Percentiles rank a stretch among this genome's conserved stretches.
Conservation (phyloP, 2,888 invertebrate species). For the Caenorhabditis auriculariae region DNA sequence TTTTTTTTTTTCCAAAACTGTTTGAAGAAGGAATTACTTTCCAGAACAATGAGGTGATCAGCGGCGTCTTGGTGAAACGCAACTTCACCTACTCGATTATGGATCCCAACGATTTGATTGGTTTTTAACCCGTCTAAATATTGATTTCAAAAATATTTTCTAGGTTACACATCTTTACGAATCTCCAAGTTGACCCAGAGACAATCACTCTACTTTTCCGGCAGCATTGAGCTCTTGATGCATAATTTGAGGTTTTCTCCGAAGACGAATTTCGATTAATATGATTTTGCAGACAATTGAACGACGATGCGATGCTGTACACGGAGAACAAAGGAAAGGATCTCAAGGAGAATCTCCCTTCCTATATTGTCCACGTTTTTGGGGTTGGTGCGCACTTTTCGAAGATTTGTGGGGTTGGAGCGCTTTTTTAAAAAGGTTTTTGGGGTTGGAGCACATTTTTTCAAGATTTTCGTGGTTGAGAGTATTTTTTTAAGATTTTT, state of each 20-base stretch:
- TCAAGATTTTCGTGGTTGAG: too few species aligned
- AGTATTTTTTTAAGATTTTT: too few species aligned
- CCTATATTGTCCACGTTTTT: slow-evolving; percentile 48
- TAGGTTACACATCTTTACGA: slow-evolving; percentile 92
- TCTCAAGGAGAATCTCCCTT: slow-evolving; percentile 25
- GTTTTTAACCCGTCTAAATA: slow-evolving; percentile 4
- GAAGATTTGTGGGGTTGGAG: slow-evolving; percentile 26
- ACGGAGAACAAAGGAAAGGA: slow-evolving; percentile 28
- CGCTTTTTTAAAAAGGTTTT: slow-evolving; percentile 4
- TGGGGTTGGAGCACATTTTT: too few species aligned
- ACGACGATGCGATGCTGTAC: slow-evolving; percentile 32
- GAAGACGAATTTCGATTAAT: too few species aligned
- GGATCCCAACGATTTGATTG: slow-evolving; percentile 80
- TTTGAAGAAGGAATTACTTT: slow-evolving; percentile 1
- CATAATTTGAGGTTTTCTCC: slow-evolving; percentile 63
- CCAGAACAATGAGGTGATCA: slow-evolving; percentile 76
- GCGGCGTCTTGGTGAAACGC: slow-evolving; percentile 90
- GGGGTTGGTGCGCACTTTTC: too few species aligned
- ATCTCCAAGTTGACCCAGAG: slow-evolving; percentile 90
- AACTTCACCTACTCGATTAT: slow-evolving; percentile 97
- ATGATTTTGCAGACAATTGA: slow-evolving; percentile 31
- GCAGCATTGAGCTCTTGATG: slow-evolving; percentile 70
- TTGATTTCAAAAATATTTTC: slow-evolving; percentile 28
- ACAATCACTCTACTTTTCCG: slow-evolving; percentile 84
- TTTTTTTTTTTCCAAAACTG: not conserved